Evolutionary conservation across 2,888 invertebrate genomes (phyloP).

Genomic region (Phengaris alcon): DNA sequence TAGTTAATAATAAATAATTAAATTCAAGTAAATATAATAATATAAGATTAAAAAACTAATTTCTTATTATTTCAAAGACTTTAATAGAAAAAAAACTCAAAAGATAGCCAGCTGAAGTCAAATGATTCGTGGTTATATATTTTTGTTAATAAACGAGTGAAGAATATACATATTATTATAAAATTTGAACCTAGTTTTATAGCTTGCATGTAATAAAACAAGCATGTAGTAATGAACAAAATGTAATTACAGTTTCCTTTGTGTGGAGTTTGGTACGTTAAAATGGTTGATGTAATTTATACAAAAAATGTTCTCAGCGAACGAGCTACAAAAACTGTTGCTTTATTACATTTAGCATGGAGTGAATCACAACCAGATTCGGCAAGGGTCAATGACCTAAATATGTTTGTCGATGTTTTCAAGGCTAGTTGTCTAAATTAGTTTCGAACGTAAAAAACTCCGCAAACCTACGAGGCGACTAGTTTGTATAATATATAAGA

Average conservation of each 20-base stretch:
- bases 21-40: no score
- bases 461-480: slow-evolving; percentile 55
- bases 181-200: not conserved
- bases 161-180: not conserved
- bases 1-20: no score
- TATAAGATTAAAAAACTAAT: no score
- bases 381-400: slow-evolving; percentile 77
- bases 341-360: slow-evolving; percentile 74
- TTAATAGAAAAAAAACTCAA: not conserved
- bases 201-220: not conserved
- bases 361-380: slow-evolving; percentile 78
- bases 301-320: slow-evolving; percentile 54
- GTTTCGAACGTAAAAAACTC: slow-evolving; percentile 61
- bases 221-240: not conserved
- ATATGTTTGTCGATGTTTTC: slow-evolving; percentile 74
- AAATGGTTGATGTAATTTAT: slow-evolving; percentile 33
- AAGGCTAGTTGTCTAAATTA: slow-evolving; percentile 73
- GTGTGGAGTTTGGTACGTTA: not conserved
- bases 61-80: no score
- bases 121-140: not conserved
- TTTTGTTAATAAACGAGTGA: not conserved
- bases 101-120: not conserved
- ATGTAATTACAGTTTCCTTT: slow-evolving; percentile 20
- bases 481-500: slow-evolving; percentile 49
- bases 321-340: slow-evolving; percentile 72